Percentiles rank a stretch among this genome's conserved stretches.
Evolutionary conservation across 2,797 vertebrate genomes (phyloP).

Genomic region (Spheniscus humboldti): DNA sequence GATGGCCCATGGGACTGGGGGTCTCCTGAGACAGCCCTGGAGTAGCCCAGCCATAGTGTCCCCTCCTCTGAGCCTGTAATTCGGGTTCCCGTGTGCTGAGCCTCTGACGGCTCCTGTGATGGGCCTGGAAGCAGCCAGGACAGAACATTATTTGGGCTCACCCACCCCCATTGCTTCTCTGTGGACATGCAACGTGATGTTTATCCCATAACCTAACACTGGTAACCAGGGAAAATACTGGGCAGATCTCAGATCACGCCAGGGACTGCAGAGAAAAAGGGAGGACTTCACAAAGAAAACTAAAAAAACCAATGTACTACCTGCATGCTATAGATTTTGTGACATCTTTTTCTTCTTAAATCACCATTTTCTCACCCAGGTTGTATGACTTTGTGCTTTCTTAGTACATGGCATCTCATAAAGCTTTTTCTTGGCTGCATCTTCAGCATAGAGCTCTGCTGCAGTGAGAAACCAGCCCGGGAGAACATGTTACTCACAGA

Average conservation of each 20-base stretch:
- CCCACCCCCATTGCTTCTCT: neutral
- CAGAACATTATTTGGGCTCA: neutral
- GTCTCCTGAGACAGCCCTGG: neutral
- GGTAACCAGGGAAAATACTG: neutral
- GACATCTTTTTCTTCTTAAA: neutral
- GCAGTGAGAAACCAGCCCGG: neutral
- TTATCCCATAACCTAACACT: neutral
- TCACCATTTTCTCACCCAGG: neutral
- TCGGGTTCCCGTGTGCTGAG: neutral
- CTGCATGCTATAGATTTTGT: neutral
- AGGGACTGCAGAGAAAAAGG: neutral
- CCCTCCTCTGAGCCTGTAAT: neutral
- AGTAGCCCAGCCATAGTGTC: neutral
- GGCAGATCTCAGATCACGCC: neutral
- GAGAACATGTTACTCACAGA: neutral
- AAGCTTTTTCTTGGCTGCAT: neutral
- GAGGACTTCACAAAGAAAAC: neutral
- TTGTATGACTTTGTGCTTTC: neutral
- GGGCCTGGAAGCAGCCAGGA: neutral
- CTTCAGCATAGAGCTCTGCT: neutral
- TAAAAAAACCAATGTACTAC: neutral
- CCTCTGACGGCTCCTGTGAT: neutral
- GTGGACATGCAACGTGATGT: fast-evolving
- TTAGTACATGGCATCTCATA: neutral
- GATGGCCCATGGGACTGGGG: too few species aligned